Evolutionary conservation across 2,888 invertebrate species (phyloP).

Genomic region (Prosopocoilus inquinatus): DNA sequence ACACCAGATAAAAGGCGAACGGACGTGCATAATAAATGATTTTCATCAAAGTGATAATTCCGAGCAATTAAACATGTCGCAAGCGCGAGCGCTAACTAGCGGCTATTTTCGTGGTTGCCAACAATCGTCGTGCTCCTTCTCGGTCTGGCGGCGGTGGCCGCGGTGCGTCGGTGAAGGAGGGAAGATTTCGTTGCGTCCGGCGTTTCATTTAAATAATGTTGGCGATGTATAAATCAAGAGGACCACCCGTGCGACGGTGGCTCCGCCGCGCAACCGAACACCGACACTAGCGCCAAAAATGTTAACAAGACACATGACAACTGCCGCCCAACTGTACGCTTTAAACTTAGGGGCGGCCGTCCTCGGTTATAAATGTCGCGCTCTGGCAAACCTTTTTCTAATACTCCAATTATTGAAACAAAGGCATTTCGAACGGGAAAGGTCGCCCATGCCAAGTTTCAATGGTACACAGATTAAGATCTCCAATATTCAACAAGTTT

Average conservation of each 20-base stretch:
- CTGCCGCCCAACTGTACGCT: slow-evolving; percentile 36
- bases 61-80: slow-evolving; percentile 37
- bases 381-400: slow-evolving; percentile 17
- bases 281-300: slow-evolving; percentile 53
- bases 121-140: slow-evolving; percentile 18
- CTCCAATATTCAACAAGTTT: too few relatives aligned
- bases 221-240: slow-evolving; percentile 49
- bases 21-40: slow-evolving; percentile 17
- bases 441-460: background rate
- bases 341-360: slow-evolving; percentile 23
- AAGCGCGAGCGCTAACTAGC: slow-evolving; percentile 35
- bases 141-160: slow-evolving; percentile 13
- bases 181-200: slow-evolving; percentile 9
- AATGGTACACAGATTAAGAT: background rate
- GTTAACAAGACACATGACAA: slow-evolving; percentile 53
- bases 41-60: slow-evolving; percentile 35
- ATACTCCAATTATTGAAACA: slow-evolving; percentile 1
- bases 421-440: background rate
- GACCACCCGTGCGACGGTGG: slow-evolving; percentile 47
- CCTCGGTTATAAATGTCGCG: slow-evolving; percentile 20
- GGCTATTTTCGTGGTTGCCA: slow-evolving; percentile 25
- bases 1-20: slow-evolving; percentile 7
- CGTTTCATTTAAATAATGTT: slow-evolving; percentile 49
- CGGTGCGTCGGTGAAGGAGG: background rate
- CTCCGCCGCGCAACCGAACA: slow-evolving; percentile 47